Base-by-base conservation (phyloP, 2,888 invertebrate genomes). In the Drosophila sordidula region DNA sequence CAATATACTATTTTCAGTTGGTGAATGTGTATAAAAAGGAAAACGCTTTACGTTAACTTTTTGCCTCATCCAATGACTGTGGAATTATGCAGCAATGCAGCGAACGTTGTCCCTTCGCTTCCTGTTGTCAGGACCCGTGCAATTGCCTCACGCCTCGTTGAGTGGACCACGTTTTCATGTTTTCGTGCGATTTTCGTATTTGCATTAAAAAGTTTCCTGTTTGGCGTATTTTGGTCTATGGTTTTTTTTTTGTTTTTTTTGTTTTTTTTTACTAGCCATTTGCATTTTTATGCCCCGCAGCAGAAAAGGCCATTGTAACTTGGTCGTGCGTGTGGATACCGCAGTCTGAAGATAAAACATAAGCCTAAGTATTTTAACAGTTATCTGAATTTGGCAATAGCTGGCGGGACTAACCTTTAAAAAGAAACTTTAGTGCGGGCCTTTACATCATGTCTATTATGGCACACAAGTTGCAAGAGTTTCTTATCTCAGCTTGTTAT, bases 151-250 rank as follows among this genome's bases (percentile, higher is more conserved):
- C 63, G 72, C 63, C 70, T 68, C 78, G 72, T 45, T 78, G 68
- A 57, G 47, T 59, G 70, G 67, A 63, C 70, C 75, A 65, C 76
- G 65, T 70, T 69, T 64, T 64, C 70, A 70, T 78, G 80, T 76
- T 78, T 84, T 72, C 70, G 62, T 68, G 78, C 79, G 82, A 82
- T 84, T 86, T 80, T 82, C 80, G 79, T 74, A 85, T 85, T 85
- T 85, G 85, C 87, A 85, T 85, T 85, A 69, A 86, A 85, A 85
- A 82, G 58, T 85, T 86, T 74, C 69, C 46, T 68, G 78, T 75
- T 75, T 72, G 56, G 70, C 62, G 68, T 65, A 75, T 79, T 72
- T 82, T 69, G 46, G 57, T 55, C 79, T 58, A 70, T 68, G 68
- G 70, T 78, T 81, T 78, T 73, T 61, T 62, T 61, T 50, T 62